These are phyloP conservation scores for Balanococcus diminutus DNA, from an alignment of 2,888 invertebrate genomes.

Conservation along the genomic window DNA sequence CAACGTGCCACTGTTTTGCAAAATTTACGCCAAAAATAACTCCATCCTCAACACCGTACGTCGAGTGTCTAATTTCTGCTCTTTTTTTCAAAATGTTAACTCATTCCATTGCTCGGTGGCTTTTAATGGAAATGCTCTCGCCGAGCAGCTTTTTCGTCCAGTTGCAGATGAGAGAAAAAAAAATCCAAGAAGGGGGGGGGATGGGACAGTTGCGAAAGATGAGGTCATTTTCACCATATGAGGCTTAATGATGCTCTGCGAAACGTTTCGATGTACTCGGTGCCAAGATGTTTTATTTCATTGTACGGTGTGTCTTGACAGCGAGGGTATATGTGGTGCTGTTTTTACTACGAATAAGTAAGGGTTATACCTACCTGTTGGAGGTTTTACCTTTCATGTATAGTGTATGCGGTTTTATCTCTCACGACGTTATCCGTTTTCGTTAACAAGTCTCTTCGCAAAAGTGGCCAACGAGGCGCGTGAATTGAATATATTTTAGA, in stretches of 20 bases:
- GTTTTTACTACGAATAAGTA: background rate
- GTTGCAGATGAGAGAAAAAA: background rate
- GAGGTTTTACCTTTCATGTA: background rate
- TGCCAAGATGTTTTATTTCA: background rate
- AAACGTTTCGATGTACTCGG: background rate
- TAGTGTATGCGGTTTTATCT: background rate
- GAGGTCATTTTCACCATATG: background rate
- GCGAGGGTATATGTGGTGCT: too few species aligned
- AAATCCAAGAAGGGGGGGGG: background rate
- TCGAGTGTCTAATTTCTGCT: background rate
- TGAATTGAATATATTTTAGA: conserved; percentile 10
- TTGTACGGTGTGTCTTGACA: background rate
- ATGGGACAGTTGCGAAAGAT: background rate
- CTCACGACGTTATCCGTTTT: background rate
- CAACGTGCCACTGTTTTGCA: background rate
- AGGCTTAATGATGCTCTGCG: background rate
- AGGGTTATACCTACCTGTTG: background rate
- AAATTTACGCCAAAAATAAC: background rate
- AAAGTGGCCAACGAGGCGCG: background rate
- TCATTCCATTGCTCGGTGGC: background rate
- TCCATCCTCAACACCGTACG: background rate
- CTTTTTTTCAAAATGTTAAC: background rate
- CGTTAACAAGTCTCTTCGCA: background rate
- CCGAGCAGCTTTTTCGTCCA: background rate
- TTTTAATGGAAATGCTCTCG: background rate